Base-by-base conservation (phyloP, 2,888 invertebrate species). In the Silvanus unidentatus region DNA sequence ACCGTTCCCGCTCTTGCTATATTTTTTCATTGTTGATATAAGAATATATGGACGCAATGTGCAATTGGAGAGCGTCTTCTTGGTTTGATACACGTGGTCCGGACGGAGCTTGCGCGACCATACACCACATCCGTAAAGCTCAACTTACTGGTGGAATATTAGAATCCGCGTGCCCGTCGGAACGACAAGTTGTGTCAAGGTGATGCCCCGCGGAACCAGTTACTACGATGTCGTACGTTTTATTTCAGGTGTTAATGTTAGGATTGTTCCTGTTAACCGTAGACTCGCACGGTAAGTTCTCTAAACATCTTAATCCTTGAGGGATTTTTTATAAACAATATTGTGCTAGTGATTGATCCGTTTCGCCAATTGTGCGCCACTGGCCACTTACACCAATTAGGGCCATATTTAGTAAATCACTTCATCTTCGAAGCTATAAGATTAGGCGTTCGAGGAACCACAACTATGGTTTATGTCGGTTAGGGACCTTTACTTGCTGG, bases 321-420 rank as follows among this genome's bases (percentile, higher is more conserved):
- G 8, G 8, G 8, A 5, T 22, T 22, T 22, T 3, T 22, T 22
- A 8, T 5, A 22, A 22, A 5, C 22, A 22, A 22, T 22, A 8
- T n/a, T 22, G 43, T 57, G 45, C 40, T 52, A 45, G 49, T 53
- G 34, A 2, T 42, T 11, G 14, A 37, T 15, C n/a, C 15, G 37
- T 4, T 12, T n/a, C n/a, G 15, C 13, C 48, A 52, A 48, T 56
- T 57, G 49, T 46, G 29, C 52, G 47, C 64, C 64, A 63, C 68
- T 30, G 53, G 47, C 64, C 64, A 63, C 68, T 66, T 65, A 63
- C 61, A 54, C 59, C 64, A 68, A 68, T 67, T 67, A 67, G n/a
- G n/a, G n/a, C n/a, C n/a, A 65, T 64, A 60, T 62, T 22, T 53
- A 61, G 57, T 69, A 70, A 71, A 71, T 71, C 68, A 69, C 68